Conservation (phyloP, 2,888 invertebrate species). For the Diarsia rubi region DNA sequence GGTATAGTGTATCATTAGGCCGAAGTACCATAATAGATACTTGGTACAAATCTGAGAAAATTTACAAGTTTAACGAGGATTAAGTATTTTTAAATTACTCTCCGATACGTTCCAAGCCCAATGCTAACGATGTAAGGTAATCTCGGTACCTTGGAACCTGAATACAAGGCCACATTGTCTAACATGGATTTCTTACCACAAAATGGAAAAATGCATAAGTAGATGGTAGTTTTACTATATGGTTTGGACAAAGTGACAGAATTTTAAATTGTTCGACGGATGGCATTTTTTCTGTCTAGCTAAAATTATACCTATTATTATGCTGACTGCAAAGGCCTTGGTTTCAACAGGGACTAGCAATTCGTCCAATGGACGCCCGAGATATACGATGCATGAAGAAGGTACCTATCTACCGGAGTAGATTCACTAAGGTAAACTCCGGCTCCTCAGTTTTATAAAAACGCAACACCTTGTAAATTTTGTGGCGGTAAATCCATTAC, state of each 20-base stretch:
- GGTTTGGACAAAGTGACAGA: background rate
- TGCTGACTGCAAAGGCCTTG: background rate
- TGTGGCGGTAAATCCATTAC: background rate
- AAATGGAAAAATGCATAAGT: background rate
- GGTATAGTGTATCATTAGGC: background rate
- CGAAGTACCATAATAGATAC: background rate
- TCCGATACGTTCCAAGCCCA: background rate
- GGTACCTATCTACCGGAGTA: background rate
- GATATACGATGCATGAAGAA: too few relatives aligned
- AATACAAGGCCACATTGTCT: conserved; percentile 1
- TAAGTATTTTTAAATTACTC: background rate
- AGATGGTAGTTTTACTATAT: background rate
- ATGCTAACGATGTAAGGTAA: background rate
- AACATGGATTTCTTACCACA: background rate
- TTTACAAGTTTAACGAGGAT: background rate
- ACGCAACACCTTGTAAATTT: background rate
- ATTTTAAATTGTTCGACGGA: background rate
- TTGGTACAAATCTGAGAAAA: background rate
- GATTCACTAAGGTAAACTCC: too few relatives aligned
- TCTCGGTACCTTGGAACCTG: background rate
- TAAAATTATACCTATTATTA: background rate
- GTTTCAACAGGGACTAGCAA: background rate
- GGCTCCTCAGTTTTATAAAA: background rate
- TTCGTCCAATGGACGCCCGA: background rate
- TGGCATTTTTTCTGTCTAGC: background rate